A percentile compares a stretch with the other conserved stretches of the same genome.
phyloP scores from a whole-genome alignment of 2,888 invertebrate species.

The Ametastegia equiseti region DNA sequence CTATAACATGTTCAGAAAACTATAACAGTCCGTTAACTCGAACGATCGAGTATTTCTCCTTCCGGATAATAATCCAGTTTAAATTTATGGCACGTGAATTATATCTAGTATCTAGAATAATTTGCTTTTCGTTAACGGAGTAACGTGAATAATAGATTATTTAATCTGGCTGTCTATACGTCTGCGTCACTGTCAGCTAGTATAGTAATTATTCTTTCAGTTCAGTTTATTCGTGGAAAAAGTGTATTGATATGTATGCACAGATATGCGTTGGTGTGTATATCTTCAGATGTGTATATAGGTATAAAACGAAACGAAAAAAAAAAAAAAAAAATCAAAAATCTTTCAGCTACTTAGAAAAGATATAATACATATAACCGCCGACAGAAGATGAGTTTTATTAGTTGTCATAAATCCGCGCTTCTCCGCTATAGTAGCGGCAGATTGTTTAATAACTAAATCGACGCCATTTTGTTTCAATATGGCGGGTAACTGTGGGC shows the following conservation, averaged over 20 bases:
- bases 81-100: not conserved
- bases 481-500: not conserved
- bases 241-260: not conserved
- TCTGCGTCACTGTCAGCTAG: not conserved
- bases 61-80: not conserved
- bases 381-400: slow-evolving; percentile 29
- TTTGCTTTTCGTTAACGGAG: too few species aligned
- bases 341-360: not conserved
- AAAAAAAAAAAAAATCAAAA: not conserved
- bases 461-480: slow-evolving; percentile 29
- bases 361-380: slow-evolving; percentile 5
- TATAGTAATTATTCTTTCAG: not conserved
- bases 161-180: not conserved
- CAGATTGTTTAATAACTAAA: slow-evolving; percentile 21
- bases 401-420: slow-evolving; percentile 18
- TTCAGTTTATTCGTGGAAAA: not conserved
- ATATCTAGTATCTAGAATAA: not conserved
- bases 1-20: not conserved
- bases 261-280: too few species aligned
- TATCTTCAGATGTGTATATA: not conserved
- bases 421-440: not conserved
- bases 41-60: not conserved
- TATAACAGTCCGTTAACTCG: not conserved
- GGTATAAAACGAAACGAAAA: not conserved
- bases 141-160: not conserved